A percentile compares a stretch with the other conserved stretches of the same genome.
Evolutionary conservation across 2,797 vertebrate species (phyloP).

Genomic region (Eulemur coronatus): DNA sequence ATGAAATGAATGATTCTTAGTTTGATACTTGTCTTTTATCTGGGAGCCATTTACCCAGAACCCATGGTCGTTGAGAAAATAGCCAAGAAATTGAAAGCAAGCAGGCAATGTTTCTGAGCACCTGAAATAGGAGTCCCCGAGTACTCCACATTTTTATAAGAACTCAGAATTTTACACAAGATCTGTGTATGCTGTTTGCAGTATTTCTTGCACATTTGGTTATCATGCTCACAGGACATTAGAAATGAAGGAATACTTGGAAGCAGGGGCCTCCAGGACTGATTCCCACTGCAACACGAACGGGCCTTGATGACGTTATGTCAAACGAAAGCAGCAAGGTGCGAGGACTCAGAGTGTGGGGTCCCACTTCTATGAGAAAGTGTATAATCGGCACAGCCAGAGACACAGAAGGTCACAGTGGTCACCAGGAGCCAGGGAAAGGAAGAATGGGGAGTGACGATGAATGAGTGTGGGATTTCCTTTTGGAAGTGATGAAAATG

Average conservation of each 20-base stretch:
- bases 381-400: background rate
- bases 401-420: background rate
- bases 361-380: background rate
- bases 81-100: background rate
- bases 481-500: background rate
- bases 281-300: rapidly evolving
- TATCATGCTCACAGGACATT: background rate
- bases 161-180: background rate
- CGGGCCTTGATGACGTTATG: background rate
- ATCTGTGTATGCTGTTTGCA: background rate
- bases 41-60: background rate
- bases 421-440: background rate
- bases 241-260: background rate
- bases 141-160: background rate
- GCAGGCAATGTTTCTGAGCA: background rate
- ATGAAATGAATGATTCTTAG: background rate
- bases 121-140: background rate
- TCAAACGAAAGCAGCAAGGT: background rate
- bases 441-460: background rate
- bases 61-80: background rate
- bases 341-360: background rate
- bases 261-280: background rate
- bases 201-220: background rate
- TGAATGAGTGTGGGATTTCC: background rate
- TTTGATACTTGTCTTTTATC: background rate